Evolutionary conservation across 2,113 vertebrate species (phyloP).

Genomic region (Colossoma macropomum): DNA sequence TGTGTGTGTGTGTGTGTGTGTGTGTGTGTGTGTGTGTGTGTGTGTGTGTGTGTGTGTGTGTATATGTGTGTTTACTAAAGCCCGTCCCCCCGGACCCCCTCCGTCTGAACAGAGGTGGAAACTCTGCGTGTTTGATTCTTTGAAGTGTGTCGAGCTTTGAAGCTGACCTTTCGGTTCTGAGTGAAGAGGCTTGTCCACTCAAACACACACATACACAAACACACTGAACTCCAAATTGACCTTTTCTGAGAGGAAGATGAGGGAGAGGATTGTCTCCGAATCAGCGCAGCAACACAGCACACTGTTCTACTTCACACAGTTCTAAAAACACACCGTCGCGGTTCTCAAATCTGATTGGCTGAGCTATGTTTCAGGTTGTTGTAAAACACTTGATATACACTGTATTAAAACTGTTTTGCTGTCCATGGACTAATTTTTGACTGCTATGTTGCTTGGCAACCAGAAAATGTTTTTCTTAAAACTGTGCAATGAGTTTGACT

Average conservation of each 20-base stretch:
- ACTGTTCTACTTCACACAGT: neutral
- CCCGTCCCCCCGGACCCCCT: neutral
- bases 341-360: too few species aligned
- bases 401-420: too few species aligned
- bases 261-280: neutral
- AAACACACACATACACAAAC: slow-evolving; percentile 31
- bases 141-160: slow-evolving; percentile 65
- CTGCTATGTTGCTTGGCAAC: too few species aligned
- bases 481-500: too few species aligned
- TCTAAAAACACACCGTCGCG: neutral
- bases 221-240: slow-evolving; percentile 27
- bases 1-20: neutral
- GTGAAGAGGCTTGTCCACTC: slow-evolving; percentile 45
- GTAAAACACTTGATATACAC: too few species aligned
- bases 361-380: too few species aligned
- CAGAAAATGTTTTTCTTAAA: too few species aligned
- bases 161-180: slow-evolving; percentile 66
- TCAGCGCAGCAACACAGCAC: neutral
- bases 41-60: neutral
- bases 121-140: slow-evolving; percentile 39
- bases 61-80: slow-evolving; percentile 5
- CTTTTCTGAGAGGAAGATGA: slow-evolving; percentile 46
- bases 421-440: too few species aligned
- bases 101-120: neutral
- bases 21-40: neutral